Evolutionary conservation across 2,888 invertebrate species (phyloP).

Genomic region (Leucophora obtusa): DNA sequence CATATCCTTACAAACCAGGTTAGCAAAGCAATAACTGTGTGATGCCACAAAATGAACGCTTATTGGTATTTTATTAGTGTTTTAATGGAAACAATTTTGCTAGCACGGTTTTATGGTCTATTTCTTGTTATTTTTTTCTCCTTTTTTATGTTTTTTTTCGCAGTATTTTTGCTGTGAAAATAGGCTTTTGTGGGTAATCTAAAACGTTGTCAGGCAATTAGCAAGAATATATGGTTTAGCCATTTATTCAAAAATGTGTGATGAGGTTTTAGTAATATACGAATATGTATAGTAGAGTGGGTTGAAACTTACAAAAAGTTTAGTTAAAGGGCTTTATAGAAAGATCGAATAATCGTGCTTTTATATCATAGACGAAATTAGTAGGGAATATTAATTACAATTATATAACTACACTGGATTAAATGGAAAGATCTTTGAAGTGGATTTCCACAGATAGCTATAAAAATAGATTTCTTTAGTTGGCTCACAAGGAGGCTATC

Average conservation of each 20-base stretch:
- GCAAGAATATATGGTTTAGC: constrained; percentile 28
- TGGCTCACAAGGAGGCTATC: too few relatives aligned
- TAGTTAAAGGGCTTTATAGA: too few relatives aligned
- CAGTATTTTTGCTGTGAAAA: constrained; percentile 4
- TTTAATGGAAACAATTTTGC: constrained; percentile 63
- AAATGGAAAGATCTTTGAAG: too few relatives aligned
- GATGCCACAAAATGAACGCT: constrained; percentile 53
- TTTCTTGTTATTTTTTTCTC: constrained; percentile 21
- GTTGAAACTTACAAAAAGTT: background rate
- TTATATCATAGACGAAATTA: too few relatives aligned
- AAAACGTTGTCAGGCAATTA: constrained; percentile 61
- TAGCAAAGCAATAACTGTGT: constrained; percentile 30
- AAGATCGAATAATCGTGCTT: too few relatives aligned
- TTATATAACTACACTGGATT: too few relatives aligned
- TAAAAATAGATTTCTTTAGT: too few relatives aligned
- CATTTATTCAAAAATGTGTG: constrained; percentile 37
- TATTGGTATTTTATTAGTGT: constrained; percentile 65
- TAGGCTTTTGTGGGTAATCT: constrained; percentile 40
- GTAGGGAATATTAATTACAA: too few relatives aligned
- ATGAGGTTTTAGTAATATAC: constrained; percentile 46
- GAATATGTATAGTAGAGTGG: constrained; percentile 5
- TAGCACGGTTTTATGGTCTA: constrained; percentile 47
- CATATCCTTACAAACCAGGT: constrained; percentile 25
- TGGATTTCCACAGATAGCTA: too few relatives aligned
- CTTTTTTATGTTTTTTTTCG: background rate